A percentile compares a stretch with the other conserved stretches of the same genome.
Conservation (phyloP, 2,888 invertebrate genomes). For the Pteria penguin region DNA sequence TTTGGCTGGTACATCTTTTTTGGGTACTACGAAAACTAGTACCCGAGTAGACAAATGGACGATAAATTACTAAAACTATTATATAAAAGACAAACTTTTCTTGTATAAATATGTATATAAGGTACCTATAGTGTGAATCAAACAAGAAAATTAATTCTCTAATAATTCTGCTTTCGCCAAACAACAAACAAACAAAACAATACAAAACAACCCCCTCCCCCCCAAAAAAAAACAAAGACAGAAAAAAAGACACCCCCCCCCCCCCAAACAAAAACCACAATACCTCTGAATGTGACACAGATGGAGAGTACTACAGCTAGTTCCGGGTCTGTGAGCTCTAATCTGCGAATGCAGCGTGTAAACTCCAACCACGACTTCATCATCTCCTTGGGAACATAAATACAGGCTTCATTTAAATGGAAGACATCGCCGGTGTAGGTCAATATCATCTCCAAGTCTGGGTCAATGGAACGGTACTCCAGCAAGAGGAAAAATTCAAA, state of each 20-base stretch:
- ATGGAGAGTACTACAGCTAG: constrained; percentile 33
- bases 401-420: constrained; percentile 37
- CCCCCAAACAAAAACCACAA: not conserved
- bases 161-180: no score
- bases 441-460: constrained; percentile 36
- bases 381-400: constrained; percentile 32
- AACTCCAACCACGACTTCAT: constrained; percentile 39
- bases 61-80: no score
- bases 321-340: constrained; percentile 38
- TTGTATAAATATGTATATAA: no score
- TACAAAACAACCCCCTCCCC: no score
- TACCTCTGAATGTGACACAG: constrained; percentile 28
- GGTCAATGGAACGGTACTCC: constrained; percentile 32
- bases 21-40: no score
- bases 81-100: no score
- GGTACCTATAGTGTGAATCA: no score
- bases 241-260: no score
- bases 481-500: constrained; percentile 45
- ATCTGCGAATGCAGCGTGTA: constrained; percentile 29
- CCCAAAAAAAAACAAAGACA: not conserved
- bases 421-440: constrained; percentile 34
- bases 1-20: no score
- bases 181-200: no score
- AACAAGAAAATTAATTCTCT: no score
- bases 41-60: no score